Conservation (phyloP, 2,797 vertebrate species). For the Nothura maculosa region DNA sequence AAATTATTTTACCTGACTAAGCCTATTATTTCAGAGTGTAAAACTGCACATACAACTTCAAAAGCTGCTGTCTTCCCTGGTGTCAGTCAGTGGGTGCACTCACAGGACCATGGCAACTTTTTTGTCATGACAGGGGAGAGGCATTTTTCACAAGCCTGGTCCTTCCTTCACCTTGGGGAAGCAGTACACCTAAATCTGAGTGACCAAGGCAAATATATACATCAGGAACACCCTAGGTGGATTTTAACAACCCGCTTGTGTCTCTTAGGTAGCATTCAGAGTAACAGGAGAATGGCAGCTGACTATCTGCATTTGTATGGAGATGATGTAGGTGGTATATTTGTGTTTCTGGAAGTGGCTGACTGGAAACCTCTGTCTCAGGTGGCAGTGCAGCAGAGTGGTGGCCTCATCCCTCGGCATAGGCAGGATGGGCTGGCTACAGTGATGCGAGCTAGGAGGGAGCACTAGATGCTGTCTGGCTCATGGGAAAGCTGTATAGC, state of each 20-base stretch:
- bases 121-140: background rate
- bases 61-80: background rate
- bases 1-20: constrained; percentile 18
- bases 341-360: background rate
- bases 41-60: background rate
- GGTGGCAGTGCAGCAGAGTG: rapidly evolving
- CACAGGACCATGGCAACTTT: background rate
- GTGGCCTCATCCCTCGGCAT: background rate
- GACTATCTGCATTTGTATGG: background rate
- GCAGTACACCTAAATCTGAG: background rate
- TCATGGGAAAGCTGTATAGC: background rate
- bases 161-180: background rate
- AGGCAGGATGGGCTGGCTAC: background rate
- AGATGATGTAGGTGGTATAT: background rate
- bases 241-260: background rate
- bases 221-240: background rate
- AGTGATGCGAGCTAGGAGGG: background rate
- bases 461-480: background rate
- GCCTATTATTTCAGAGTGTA: constrained; percentile 14
- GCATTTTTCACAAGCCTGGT: background rate
- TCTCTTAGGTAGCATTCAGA: background rate
- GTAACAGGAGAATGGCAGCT: background rate
- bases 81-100: background rate
- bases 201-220: background rate
- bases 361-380: background rate